Conservation (phyloP, 2,113 vertebrate genomes). For the Mus spicilegus region DNA sequence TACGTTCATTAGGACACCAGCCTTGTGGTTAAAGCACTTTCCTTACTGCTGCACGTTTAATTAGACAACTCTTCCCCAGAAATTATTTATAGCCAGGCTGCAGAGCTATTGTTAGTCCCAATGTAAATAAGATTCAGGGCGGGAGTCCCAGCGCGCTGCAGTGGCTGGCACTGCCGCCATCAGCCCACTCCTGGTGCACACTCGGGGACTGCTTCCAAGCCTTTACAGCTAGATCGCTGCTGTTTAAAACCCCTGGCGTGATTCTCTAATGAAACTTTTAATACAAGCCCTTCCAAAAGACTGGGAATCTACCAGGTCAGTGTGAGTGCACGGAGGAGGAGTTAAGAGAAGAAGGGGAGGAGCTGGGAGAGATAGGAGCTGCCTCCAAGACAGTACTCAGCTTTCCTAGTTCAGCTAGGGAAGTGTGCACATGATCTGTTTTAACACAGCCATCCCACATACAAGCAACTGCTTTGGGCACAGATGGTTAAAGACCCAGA, state of each 20-base stretch:
- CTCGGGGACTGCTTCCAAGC: constrained; percentile 71
- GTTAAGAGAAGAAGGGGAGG: neutral
- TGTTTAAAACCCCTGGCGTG: constrained; percentile 65
- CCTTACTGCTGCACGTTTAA: constrained; percentile 88
- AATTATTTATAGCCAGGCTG: constrained; percentile 90
- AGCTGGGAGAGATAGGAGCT: rapidly evolving
- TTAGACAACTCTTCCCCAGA: constrained; percentile 90
- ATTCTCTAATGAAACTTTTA: constrained; percentile 71
- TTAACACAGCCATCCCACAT: neutral
- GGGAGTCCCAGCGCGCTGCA: constrained; percentile 83
- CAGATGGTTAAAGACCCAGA: neutral
- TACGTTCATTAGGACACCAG: constrained; percentile 90
- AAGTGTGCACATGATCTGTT: neutral
- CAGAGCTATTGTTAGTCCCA: constrained; percentile 89
- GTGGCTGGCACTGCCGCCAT: constrained; percentile 81
- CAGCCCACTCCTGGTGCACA: constrained; percentile 68
- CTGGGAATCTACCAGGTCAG: constrained; percentile 8
- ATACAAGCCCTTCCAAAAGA: constrained; percentile 27
- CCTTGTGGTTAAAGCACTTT: constrained; percentile 88
- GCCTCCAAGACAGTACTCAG: rapidly evolving
- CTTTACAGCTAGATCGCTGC: constrained; percentile 65
- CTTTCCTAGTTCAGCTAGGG: neutral
- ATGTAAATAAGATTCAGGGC: constrained; percentile 90
- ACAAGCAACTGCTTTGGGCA: rapidly evolving
- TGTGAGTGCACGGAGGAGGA: neutral